Conservation (phyloP, 2,888 invertebrate genomes). For the Nymphalis polychloros region DNA sequence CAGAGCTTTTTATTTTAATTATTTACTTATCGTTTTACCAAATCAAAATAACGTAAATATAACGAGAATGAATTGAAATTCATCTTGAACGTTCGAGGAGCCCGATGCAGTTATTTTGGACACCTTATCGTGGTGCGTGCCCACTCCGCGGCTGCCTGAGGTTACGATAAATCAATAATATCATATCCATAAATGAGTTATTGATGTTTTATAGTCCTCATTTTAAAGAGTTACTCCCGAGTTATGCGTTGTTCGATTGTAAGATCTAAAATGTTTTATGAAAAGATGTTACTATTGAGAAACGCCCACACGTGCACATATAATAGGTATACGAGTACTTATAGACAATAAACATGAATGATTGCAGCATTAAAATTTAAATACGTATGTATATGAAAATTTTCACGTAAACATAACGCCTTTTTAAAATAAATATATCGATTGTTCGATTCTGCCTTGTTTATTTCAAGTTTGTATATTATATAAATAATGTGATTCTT, state of each 20-base stretch:
- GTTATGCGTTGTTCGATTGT: slow-evolving; percentile 26
- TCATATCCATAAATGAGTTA: slow-evolving; percentile 60
- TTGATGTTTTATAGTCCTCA: slow-evolving; percentile 48
- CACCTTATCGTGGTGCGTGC: slow-evolving; percentile 68
- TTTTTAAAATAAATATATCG: not conserved
- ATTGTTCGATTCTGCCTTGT: not conserved
- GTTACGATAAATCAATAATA: slow-evolving; percentile 73
- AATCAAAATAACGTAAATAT: slow-evolving; percentile 30
- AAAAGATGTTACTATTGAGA: slow-evolving; percentile 24
- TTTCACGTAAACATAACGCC: not conserved
- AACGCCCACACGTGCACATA: slow-evolving; percentile 22
- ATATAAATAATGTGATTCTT: not conserved
- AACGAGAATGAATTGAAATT: slow-evolving; percentile 50
- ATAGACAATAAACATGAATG: slow-evolving; percentile 18
- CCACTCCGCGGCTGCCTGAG: slow-evolving; percentile 60
- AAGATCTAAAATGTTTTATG: slow-evolving; percentile 28
- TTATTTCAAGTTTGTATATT: not conserved
- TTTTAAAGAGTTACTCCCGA: slow-evolving; percentile 30
- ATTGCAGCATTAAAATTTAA: slow-evolving; percentile 25
- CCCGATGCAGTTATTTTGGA: slow-evolving; percentile 74
- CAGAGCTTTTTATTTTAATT: slow-evolving; percentile 9
- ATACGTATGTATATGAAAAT: slow-evolving; percentile 14
- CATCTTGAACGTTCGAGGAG: slow-evolving; percentile 69
- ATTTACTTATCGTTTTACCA: not conserved
- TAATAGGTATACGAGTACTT: not conserved